Evolutionary conservation across 1,140 invertebrate species (phyloP).

Genomic region (Tribolium madens): DNA sequence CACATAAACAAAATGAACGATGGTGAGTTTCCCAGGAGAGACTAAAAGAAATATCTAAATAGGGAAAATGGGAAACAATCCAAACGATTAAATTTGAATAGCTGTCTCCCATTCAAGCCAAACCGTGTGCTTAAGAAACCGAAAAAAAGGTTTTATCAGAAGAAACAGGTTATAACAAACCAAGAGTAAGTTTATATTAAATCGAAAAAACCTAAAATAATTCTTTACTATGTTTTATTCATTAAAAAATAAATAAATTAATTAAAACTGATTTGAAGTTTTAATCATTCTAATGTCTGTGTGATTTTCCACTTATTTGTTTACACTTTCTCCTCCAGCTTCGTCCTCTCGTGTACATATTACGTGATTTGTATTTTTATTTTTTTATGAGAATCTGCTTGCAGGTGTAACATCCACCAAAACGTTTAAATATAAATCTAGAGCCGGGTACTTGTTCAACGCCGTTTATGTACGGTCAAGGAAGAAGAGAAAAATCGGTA

Average conservation of each 20-base stretch:
- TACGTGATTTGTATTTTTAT: too few relatives aligned
- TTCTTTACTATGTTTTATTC: too few relatives aligned
- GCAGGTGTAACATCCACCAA: neutral
- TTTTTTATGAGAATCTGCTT: too few relatives aligned
- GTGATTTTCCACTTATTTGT: too few relatives aligned
- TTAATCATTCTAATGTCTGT: too few relatives aligned
- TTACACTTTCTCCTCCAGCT: too few relatives aligned
- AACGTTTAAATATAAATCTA: neutral
- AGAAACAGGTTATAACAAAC: neutral
- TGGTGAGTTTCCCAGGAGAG: neutral
- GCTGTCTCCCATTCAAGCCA: neutral
- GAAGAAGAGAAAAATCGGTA: neutral
- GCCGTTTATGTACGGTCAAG: neutral
- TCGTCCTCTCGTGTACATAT: too few relatives aligned
- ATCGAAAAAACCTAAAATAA: neutral
- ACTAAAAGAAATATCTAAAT: neutral
- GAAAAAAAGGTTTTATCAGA: conserved; percentile 18
- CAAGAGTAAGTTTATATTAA: neutral
- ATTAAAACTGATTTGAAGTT: too few relatives aligned
- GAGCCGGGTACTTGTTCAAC: neutral
- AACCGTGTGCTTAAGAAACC: neutral
- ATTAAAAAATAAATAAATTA: neutral
- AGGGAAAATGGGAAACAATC: neutral
- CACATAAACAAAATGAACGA: neutral
- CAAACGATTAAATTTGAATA: neutral